phyloP scores from a whole-genome alignment of 1,140 invertebrate genomes.

The Drosophila chauvacae region DNA sequence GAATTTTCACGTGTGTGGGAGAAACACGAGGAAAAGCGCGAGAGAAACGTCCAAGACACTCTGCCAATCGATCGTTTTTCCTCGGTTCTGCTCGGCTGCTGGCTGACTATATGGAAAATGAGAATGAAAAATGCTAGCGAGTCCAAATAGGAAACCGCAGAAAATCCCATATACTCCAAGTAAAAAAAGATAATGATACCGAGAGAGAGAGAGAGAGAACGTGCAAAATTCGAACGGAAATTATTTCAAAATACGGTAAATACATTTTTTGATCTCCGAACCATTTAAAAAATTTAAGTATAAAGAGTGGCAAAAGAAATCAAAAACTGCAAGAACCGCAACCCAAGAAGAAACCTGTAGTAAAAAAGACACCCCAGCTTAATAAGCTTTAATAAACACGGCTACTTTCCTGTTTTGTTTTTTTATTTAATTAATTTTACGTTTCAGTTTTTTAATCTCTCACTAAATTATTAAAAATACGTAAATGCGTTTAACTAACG shows the following conservation, averaged over 20 bases:
- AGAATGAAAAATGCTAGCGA: slow-evolving; percentile 1
- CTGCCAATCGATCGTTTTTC: slow-evolving; percentile 4
- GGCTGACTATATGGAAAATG: background rate
- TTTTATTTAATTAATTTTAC: too few species aligned
- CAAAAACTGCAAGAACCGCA: too few species aligned
- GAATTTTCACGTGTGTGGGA: slow-evolving; percentile 33
- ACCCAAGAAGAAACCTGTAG: too few species aligned
- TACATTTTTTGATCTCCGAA: background rate
- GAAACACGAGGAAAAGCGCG: background rate
- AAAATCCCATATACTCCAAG: slow-evolving; percentile 3
- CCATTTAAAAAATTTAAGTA: too few species aligned
- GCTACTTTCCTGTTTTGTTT: too few species aligned
- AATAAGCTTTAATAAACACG: too few species aligned
- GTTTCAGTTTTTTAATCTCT: too few species aligned
- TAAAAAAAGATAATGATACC: background rate
- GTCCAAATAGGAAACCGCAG: slow-evolving; percentile 10
- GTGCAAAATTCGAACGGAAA: background rate
- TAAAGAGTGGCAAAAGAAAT: too few species aligned
- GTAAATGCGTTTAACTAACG: too few species aligned
- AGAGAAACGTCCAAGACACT: slow-evolving; percentile 2
- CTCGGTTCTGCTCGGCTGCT: slow-evolving; percentile 21
- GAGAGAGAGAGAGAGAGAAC: background rate
- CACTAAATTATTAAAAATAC: too few species aligned
- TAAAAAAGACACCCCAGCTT: too few species aligned
- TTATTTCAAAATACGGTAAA: background rate